A percentile compares a stretch with the other conserved stretches of the same genome.
Conservation (phyloP, 1,140 invertebrate genomes). For the Orchestia grillus region DNA sequence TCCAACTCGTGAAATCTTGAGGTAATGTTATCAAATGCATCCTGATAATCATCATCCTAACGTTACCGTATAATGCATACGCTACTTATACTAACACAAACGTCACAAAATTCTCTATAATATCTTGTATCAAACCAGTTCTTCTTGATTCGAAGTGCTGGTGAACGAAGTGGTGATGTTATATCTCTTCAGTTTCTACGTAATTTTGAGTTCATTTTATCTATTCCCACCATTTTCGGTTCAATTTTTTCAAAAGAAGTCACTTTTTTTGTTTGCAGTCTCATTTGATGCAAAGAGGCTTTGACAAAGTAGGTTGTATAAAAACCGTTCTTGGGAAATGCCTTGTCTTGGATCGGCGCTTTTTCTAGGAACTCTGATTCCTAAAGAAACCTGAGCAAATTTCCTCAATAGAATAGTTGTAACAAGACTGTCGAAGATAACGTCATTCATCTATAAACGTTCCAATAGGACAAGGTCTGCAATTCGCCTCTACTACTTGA, state of each 20-base stretch:
- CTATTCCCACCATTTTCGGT: neutral
- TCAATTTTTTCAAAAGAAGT: neutral
- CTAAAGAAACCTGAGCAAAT: neutral
- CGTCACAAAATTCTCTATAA: no score
- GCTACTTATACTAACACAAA: no score
- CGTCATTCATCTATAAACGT: neutral
- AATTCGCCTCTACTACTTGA: no score
- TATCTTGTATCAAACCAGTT: no score
- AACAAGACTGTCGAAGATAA: neutral
- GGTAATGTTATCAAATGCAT: no score
- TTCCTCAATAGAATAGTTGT: neutral
- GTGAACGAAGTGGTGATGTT: neutral
- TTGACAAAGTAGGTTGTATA: neutral
- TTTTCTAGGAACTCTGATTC: neutral
- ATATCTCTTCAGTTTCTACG: neutral
- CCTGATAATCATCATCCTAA: no score
- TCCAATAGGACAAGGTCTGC: no score
- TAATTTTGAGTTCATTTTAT: neutral
- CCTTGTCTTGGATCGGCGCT: neutral
- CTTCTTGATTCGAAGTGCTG: no score
- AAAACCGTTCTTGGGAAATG: neutral
- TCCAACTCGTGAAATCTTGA: no score
- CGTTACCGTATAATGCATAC: no score
- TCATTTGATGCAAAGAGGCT: neutral
- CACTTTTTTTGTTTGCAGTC: neutral